A percentile compares a stretch with the other conserved stretches of the same genome.
These are phyloP conservation scores for Regulus satrapa DNA, from an alignment of 2,113 vertebrate genomes.

Conservation along the genomic window DNA sequence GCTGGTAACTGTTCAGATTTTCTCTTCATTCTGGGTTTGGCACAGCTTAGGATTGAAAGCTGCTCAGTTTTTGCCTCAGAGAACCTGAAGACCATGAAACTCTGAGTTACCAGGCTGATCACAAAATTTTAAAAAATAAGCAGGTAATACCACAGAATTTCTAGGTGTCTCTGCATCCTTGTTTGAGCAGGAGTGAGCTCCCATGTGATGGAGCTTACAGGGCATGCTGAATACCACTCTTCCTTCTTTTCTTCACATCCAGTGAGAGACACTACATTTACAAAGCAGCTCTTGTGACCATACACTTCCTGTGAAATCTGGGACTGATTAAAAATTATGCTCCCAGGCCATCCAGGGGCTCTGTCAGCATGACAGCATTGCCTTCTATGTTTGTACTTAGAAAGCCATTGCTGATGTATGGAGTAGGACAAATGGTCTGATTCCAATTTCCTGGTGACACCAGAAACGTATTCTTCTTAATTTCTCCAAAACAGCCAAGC, in stretches of 20 bases:
- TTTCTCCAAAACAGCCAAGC: not conserved
- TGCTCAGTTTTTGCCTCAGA: not conserved
- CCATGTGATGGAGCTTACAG: not conserved
- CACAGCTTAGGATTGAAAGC: not conserved
- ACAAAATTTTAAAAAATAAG: not conserved
- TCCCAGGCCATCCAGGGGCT: not conserved
- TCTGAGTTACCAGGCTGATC: not conserved
- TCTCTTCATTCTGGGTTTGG: not conserved
- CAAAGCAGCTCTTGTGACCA: not conserved
- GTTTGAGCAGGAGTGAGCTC: not conserved
- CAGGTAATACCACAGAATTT: not conserved
- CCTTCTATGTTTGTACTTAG: not conserved
- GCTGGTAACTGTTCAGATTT: not conserved
- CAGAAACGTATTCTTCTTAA: not conserved
- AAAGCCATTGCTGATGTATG: not conserved
- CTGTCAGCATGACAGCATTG: not conserved
- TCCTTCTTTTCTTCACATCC: not conserved
- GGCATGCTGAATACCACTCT: not conserved
- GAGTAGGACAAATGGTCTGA: not conserved
- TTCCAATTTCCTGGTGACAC: not conserved
- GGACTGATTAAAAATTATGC: not conserved
- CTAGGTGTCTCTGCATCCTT: not conserved
- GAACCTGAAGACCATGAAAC: accelerated
- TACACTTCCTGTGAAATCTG: not conserved
- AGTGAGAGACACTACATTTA: not conserved